A percentile compares a stretch with the other conserved stretches of the same genome.
These are phyloP conservation scores for Labeo calbasu DNA, from an alignment of 2,797 vertebrate genomes.

Conservation along the genomic window DNA sequence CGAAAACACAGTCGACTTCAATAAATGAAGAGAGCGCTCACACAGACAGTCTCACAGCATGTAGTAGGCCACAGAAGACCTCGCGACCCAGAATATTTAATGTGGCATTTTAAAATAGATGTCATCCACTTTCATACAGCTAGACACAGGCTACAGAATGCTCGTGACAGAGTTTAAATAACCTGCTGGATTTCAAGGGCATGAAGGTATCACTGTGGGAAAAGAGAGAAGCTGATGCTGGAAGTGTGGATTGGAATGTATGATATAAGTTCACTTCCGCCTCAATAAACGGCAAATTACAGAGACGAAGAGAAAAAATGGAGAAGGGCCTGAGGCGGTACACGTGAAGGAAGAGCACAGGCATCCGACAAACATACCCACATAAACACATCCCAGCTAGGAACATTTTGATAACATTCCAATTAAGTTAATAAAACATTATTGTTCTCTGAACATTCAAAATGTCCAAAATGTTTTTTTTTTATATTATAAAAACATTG, in stretches of 20 bases:
- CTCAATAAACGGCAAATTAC: conserved; percentile 10
- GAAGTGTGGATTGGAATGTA: background rate
- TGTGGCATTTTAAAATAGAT: conserved; percentile 8
- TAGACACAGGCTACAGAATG: background rate
- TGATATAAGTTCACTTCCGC: conserved; percentile 6
- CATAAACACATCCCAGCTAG: background rate
- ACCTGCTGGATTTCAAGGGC: background rate
- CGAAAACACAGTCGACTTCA: conserved; percentile 26
- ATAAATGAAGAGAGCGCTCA: conserved; percentile 22
- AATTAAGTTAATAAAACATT: too few relatives aligned
- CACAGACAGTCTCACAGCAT: conserved; percentile 6
- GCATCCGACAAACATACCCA: background rate
- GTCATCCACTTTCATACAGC: background rate
- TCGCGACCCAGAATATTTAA: background rate
- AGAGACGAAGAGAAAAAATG: conserved; percentile 12
- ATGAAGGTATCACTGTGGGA: background rate
- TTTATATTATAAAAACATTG: too few relatives aligned
- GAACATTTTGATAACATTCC: background rate
- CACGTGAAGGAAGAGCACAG: background rate
- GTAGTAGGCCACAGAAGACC: background rate
- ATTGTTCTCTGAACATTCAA: too few relatives aligned
- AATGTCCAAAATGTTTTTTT: too few relatives aligned
- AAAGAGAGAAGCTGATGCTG: background rate
- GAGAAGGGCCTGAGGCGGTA: background rate
- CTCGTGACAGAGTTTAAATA: background rate